phyloP scores from a whole-genome alignment of 2,888 invertebrate genomes.

The Torymus tubicola region DNA sequence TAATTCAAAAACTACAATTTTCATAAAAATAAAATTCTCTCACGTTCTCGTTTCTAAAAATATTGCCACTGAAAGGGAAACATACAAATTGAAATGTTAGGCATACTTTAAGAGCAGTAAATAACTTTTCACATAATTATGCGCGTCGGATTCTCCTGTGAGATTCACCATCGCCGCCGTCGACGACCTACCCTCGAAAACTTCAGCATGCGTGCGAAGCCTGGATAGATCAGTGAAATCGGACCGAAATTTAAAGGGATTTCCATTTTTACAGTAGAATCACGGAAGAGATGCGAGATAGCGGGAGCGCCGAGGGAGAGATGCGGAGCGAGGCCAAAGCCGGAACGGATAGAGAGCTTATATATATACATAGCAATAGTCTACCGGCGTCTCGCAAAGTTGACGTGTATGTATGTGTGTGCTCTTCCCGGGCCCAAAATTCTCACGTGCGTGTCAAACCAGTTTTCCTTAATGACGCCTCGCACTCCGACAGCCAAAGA shows the following conservation, averaged over 20 bases:
- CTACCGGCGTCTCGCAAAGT: constrained; percentile 23
- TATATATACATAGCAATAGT: background rate
- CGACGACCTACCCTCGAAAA: no score
- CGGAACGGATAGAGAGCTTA: background rate
- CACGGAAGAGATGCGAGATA: constrained; percentile 42
- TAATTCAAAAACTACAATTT: no score
- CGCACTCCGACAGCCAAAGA: background rate
- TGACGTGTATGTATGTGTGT: constrained; percentile 10
- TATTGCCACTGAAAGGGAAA: background rate
- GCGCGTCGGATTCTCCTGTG: background rate
- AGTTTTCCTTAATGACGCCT: constrained; percentile 52
- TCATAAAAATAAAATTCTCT: no score
- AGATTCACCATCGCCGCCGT: background rate
- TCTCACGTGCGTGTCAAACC: constrained; percentile 34
- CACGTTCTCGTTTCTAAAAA: background rate
- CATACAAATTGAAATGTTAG: background rate
- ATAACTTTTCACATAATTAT: constrained; percentile 2
- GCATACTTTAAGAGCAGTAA: background rate
- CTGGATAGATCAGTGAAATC: background rate
- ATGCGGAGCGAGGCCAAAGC: background rate
- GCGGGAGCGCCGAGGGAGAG: no score
- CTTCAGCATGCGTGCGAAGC: no score
- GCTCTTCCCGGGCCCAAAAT: no score
- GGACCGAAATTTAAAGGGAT: constrained; percentile 21
- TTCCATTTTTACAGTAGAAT: constrained; percentile 27